These are phyloP conservation scores for Sarcophaga rosellei DNA, from an alignment of 2,888 invertebrate species.

Conservation along the genomic window DNA sequence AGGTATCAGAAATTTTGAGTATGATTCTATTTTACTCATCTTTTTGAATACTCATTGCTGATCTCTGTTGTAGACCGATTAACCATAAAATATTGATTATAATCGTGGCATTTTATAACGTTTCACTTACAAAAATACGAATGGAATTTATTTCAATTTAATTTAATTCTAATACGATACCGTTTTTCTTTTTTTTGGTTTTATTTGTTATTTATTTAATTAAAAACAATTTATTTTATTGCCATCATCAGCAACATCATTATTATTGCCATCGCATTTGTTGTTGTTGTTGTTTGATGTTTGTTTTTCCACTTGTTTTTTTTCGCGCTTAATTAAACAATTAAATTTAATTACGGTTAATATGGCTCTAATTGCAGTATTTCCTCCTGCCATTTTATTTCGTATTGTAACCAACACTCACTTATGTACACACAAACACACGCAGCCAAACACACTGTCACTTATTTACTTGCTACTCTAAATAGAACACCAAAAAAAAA, in stretches of 20 bases:
- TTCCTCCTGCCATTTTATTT: constrained; percentile 73
- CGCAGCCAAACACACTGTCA: background rate
- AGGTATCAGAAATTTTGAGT: too few relatives aligned
- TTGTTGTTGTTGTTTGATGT: background rate
- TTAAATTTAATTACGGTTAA: constrained; percentile 82
- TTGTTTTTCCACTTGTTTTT: constrained; percentile 51
- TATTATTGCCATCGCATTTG: constrained; percentile 21
- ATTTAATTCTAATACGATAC: background rate
- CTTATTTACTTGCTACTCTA: background rate
- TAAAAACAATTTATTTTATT: constrained; percentile 42
- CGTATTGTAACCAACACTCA: constrained; percentile 9
- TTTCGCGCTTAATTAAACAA: constrained; percentile 81
- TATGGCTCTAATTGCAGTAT: constrained; percentile 81
- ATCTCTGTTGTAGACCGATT: too few relatives aligned
- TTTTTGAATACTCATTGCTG: too few relatives aligned
- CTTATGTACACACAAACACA: constrained; percentile 20
- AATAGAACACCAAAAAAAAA: background rate
- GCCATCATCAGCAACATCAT: constrained; percentile 14
- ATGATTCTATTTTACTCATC: too few relatives aligned
- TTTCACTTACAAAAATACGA: too few relatives aligned
- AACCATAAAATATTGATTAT: too few relatives aligned
- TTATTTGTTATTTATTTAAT: background rate
- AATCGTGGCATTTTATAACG: too few relatives aligned
- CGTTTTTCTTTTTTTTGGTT: background rate
- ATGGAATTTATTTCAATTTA: too few relatives aligned